A percentile compares a stretch with the other conserved stretches of the same genome.
Conservation (phyloP, 2,888 invertebrate species). For the Aporophyla lueneburgensis region DNA sequence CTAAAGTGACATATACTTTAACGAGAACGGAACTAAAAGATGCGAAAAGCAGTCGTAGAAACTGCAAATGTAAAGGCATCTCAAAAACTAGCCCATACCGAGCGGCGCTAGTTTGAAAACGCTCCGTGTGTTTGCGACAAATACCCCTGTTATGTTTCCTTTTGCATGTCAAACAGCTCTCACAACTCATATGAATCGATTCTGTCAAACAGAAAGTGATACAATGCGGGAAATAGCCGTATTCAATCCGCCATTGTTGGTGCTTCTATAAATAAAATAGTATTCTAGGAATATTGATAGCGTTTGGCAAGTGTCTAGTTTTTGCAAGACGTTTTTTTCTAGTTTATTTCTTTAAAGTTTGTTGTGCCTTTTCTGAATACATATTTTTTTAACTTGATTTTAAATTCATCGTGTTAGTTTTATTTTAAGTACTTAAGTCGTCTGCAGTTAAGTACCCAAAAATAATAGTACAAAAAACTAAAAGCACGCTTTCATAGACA, state of each 20-base stretch:
- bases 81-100: conserved; percentile 48
- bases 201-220: conserved; percentile 81
- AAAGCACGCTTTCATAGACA: too few species aligned
- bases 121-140: conserved; percentile 78
- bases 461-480: too few species aligned
- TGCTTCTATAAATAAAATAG: conserved; percentile 58
- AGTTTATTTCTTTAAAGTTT: background rate
- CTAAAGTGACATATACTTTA: background rate
- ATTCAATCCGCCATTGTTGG: conserved; percentile 77
- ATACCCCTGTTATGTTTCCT: conserved; percentile 83
- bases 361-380: background rate
- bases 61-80: conserved; percentile 30
- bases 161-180: conserved; percentile 86
- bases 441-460: too few species aligned
- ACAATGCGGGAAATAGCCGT: conserved; percentile 77
- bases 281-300: conserved; percentile 1
- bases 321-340: background rate
- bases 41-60: background rate
- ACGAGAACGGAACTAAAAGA: background rate
- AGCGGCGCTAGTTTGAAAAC: conserved; percentile 61
- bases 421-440: too few species aligned
- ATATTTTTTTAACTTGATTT: too few species aligned
- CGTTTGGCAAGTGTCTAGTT: background rate
- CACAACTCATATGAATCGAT: conserved; percentile 84
- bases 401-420: too few species aligned